phyloP scores from a whole-genome alignment of 2,888 invertebrate genomes.

The Fragum whitleyi region DNA sequence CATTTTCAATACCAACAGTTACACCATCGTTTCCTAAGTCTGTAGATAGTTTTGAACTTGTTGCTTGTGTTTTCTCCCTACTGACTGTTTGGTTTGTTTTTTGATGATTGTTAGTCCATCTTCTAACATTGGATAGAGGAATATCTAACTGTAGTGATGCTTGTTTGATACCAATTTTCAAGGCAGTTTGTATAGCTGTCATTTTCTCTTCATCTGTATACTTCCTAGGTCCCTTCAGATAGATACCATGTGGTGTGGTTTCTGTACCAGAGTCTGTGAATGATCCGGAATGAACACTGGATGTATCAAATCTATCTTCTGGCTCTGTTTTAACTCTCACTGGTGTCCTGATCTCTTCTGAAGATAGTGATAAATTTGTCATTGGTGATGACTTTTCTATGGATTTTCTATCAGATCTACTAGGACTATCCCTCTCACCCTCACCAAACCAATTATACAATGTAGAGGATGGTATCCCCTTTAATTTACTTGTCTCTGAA shows the following conservation, averaged over 20 bases:
- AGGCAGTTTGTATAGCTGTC: conserved; percentile 41
- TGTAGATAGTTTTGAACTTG: background rate
- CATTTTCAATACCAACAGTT: background rate
- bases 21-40: no score
- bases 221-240: conserved; percentile 21
- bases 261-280: conserved; percentile 16
- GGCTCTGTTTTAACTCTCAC: conserved; percentile 11
- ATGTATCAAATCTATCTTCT: conserved; percentile 11
- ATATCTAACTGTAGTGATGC: conserved; percentile 43
- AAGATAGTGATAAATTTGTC: background rate
- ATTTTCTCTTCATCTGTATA: conserved; percentile 55
- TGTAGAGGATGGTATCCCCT: conserved; percentile 50
- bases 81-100: conserved; percentile 10
- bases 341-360: background rate
- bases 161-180: conserved; percentile 46
- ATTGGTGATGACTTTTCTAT: conserved; percentile 27
- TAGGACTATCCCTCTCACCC: conserved; percentile 27
- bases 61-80: background rate
- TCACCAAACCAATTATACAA: conserved; percentile 58
- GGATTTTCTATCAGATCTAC: conserved; percentile 37
- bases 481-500: conserved; percentile 24
- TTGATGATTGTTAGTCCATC: conserved; percentile 50
- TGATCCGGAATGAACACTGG: background rate
- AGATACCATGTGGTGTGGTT: conserved; percentile 3
- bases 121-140: conserved; percentile 54